A percentile compares a stretch with the other conserved stretches of the same genome.
Conservation (phyloP, 2,113 vertebrate genomes). For the Struthio camelus region DNA sequence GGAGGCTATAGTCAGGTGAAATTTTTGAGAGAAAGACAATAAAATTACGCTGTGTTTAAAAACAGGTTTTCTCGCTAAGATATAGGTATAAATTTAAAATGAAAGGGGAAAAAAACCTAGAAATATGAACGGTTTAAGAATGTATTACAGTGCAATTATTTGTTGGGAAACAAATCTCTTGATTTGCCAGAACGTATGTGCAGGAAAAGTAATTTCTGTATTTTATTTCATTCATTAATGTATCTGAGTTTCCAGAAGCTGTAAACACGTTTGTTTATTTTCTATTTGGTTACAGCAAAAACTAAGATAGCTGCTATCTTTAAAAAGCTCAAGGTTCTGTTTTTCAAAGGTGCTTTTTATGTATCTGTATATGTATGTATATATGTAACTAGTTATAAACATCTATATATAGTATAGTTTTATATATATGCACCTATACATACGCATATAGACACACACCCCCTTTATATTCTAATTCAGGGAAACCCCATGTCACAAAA, state of each 20-base stretch:
- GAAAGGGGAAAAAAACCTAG: background rate
- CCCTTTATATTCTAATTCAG: too few species aligned
- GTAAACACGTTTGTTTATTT: background rate
- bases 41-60: background rate
- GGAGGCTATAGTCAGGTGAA: background rate
- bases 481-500: background rate
- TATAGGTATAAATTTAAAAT: background rate
- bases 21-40: background rate
- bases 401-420: too few species aligned
- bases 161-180: background rate
- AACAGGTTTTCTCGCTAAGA: background rate
- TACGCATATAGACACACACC: too few species aligned
- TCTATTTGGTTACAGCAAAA: fast-evolving
- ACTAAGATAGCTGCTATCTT: background rate
- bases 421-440: too few species aligned
- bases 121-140: fast-evolving
- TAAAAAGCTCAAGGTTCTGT: background rate
- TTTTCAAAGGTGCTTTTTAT: background rate
- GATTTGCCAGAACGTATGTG: background rate
- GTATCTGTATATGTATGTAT: too few species aligned
- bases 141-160: background rate
- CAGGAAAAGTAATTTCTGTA: background rate
- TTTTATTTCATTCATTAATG: background rate
- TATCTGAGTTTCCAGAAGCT: background rate
- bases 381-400: too few species aligned